Evolutionary conservation across 2,113 vertebrate genomes (phyloP), one percentile per base, ranked within the genome.

Genomic region (Dromas ardeola): DNA sequence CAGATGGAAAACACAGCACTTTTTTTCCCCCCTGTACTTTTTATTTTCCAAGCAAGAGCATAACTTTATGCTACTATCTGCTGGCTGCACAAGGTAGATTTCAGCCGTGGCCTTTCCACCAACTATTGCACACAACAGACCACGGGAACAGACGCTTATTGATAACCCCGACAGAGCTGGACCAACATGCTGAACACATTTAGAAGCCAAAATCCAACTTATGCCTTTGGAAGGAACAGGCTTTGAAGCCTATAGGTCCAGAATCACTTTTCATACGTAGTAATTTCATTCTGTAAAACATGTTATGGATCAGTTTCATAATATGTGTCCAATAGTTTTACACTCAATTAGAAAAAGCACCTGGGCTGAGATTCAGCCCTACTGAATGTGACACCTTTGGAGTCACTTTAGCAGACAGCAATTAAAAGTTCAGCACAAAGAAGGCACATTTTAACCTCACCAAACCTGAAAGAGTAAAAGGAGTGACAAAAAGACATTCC

Each of bases 41-140:
- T 62, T 73, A 45, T 95, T 95, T 86, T 71, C 86, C 52, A 89
- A 81, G 77, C 70, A 89, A n/a, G 36, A 78, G 34, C 65, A 63
- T 47, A 71, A 71, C 78, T 81, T 74, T 19, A 30, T 72, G 92
- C 38, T 47, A 89, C 81, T 67, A 84, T 59, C 77, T 94, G 55
- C 38, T 86, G 72, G 26, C 50, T 86, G 77, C 26, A 6, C 79
- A 71, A 67, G 38, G 85, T 22, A 29, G 15, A 47, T 79, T 91
- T 94, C 80, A 88, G 47, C 66, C 26, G 17, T 23, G 40, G 76
- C 40, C 76, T 79, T 65, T 74, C 47, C 56, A 84, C 59, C n/a
- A 88, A 26, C n/a, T 36, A 11, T 1, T 32, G 15, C 38, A 69
- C 27, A 27, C 79, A 43, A 45, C 42, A 63, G 91, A 26, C 43